Conservation (phyloP, 2,888 invertebrate genomes). For the Sesia apiformis region DNA sequence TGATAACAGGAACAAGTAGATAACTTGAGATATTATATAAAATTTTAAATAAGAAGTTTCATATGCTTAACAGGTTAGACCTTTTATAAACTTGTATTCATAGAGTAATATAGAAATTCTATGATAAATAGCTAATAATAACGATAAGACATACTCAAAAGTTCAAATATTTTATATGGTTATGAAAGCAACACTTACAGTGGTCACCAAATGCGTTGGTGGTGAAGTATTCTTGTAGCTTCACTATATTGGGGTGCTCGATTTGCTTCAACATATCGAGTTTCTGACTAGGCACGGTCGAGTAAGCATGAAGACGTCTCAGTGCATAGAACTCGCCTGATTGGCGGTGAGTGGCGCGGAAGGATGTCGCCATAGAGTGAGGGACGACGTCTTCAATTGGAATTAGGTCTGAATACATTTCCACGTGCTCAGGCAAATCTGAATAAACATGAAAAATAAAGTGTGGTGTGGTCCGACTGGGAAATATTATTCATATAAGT, state of each 20-base stretch:
- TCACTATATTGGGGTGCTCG: conserved; percentile 95
- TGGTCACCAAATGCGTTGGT: conserved; percentile 97
- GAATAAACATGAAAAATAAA: conserved; percentile 6
- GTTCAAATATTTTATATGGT: too few species aligned
- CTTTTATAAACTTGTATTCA: too few species aligned
- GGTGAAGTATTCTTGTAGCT: conserved; percentile 92
- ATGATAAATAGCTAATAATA: too few species aligned
- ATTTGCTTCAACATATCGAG: conserved; percentile 97
- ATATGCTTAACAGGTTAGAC: too few species aligned
- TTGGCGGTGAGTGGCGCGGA: conserved; percentile 91
- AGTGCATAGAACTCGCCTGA: conserved; percentile 90
- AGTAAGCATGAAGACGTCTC: conserved; percentile 88
- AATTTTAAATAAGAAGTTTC: too few species aligned
- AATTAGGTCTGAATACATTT: conserved; percentile 90
- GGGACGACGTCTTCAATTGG: conserved; percentile 84
- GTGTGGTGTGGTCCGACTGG: too few species aligned
- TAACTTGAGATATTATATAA: too few species aligned
- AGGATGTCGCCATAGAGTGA: conserved; percentile 87
- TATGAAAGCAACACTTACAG: conserved; percentile 76
- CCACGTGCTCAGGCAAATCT: conserved; percentile 91
- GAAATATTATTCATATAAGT: too few species aligned
- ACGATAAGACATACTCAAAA: too few species aligned
- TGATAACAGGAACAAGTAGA: too few species aligned
- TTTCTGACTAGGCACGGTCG: conserved; percentile 88
- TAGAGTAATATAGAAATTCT: too few species aligned